Base-by-base conservation (phyloP, 2,888 invertebrate species). In the Limnephilus lunatus region DNA sequence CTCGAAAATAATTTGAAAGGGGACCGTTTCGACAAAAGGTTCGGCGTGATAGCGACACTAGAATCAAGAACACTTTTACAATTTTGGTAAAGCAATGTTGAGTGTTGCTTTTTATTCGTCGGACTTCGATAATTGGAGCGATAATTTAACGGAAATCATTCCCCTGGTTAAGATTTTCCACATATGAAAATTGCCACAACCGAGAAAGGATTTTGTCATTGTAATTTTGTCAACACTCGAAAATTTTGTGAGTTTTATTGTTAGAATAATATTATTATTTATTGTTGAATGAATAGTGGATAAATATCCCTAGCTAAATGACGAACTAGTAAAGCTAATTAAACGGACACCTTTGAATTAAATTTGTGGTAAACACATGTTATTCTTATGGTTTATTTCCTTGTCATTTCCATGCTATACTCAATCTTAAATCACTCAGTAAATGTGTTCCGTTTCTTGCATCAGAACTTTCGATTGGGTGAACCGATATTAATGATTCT, bases 1-100 rank as follows among this genome's bases (percentile, higher is more conserved):
- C 86, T 48, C 44, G 39, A 44, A 86, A 86, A 86, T 86, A 39
- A 86, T 86, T 86, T 86, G 86, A 86, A 86, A 48, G n/a, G 86
- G 86, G 86, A 30, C n/a, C 44, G n/a, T 30, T 39, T 12, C 48
- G 12, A 83, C 83, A 83, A 83, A 83, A 83, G 83, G 86, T 35
- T 30, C 30, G 44, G 86, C 35, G 11, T 44, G 86, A 86, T 86
- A 86, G 44, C 44, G 86, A 15, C 86, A 86, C 86, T n/a, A 44
- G 48, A 86, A 44, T 86, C 86, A 14, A 48, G n/a, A 86, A 86
- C 48, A 86, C 86, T 86, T 44, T 44, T 86, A n/a, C 86, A 44
- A 30, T 30, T 86, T 44, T 39, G 48, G 25, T 48, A 48, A n/a
- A 30, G 44, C 44, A n/a, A 32, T 83, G 35, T 83, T 11, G n/a